These are phyloP conservation scores for Villa cingulata DNA, from an alignment of 2,888 invertebrate genomes.

Conservation along the genomic window DNA sequence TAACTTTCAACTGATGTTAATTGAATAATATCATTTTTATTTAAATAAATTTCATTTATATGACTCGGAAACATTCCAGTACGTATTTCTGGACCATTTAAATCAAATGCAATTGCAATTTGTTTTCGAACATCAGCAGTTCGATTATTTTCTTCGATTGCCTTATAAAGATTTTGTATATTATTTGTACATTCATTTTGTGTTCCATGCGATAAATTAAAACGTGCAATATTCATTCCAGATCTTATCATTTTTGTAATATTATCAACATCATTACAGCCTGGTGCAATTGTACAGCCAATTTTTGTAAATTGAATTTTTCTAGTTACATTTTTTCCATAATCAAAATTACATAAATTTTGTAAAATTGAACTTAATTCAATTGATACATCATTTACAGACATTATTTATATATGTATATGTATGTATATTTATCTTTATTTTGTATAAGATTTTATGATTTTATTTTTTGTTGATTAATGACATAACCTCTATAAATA, in stretches of 20 bases:
- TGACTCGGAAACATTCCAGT: constrained; percentile 79
- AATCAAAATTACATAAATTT: neutral
- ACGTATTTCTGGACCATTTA: constrained; percentile 89
- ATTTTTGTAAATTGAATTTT: neutral
- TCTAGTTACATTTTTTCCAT: neutral
- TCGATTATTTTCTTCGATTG: constrained; percentile 57
- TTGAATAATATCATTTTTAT: constrained; percentile 60
- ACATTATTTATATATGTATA: too few species aligned
- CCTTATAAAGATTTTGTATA: constrained; percentile 69
- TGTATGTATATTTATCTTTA: too few species aligned
- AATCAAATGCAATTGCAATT: constrained; percentile 83
- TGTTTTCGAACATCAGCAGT: constrained; percentile 53
- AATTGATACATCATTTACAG: neutral
- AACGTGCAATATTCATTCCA: constrained; percentile 84
- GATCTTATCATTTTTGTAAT: constrained; percentile 52
- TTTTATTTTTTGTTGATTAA: neutral
- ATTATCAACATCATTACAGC: neutral
- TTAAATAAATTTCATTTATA: constrained; percentile 74
- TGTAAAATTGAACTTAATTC: neutral
- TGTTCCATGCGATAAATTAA: constrained; percentile 84
- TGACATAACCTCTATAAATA: too few species aligned
- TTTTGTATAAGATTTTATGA: too few species aligned
- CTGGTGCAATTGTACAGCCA: neutral
- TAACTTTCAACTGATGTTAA: constrained; percentile 61
- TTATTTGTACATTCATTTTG: constrained; percentile 82